Evolutionary conservation across 2,113 vertebrate genomes (phyloP), one percentile per base, ranked within the genome.

Genomic region (Myotis lucifugus): DNA sequence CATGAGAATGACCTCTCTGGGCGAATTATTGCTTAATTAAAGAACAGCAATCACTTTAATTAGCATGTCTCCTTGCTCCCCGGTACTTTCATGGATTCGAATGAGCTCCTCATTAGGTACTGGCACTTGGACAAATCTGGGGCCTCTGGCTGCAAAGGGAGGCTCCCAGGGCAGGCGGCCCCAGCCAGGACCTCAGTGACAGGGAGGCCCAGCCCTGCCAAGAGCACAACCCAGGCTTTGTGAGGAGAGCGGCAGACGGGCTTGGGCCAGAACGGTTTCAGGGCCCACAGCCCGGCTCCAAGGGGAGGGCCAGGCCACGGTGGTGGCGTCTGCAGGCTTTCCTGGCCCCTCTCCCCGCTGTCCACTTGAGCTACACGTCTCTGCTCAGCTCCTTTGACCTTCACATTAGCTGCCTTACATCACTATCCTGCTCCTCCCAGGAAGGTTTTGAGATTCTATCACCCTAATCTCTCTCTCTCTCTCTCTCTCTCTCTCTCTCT

Each of bases 1-100:
- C 98, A 98, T 98, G 96, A 98, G 87, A 98, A 98, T 97, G 76
- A 69, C 92, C 97, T 96, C 96, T 98, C 95, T 95, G 97, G 97
- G 94, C 87, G 98, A 98, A 98, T 98, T 98, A 98, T 98, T 98
- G 98, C 98, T 98, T 98, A 98, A 99, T 99, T 98, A 98, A 98
- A 93, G 98, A 98, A 97, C 98, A 97, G 98, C 98, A 98, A 98
- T 98, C 97, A 15, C 97, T 98, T 98, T 98, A 98, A 99, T 99
- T 98, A 98, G 98, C 98, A 96, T 97, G 98, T 98, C 98, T 98
- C 97, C 97, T 98, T 98, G 98, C 96, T 98, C 96, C 96, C 95
- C 95, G 96, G 97, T 98, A 98, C 97, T 98, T 98, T 98, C 98
- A 98, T 98, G 96, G 98, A 98, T 98, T 98, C 98, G 98, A 98